Base-by-base conservation (phyloP, 2,888 invertebrate genomes). In the Arctia plantaginis region DNA sequence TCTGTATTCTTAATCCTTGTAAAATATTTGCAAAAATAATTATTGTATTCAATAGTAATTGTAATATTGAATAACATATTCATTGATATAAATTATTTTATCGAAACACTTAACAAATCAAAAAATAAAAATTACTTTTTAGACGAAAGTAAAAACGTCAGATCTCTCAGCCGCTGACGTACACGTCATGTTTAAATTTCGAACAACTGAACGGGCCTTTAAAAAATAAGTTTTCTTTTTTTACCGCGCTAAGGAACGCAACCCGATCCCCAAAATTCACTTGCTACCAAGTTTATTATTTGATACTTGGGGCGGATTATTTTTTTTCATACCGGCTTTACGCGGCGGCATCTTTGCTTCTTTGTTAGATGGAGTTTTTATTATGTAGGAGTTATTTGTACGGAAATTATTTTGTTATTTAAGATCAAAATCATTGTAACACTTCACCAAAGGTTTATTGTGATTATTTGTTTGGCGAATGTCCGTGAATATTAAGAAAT, bases 231-330 rank as follows among this genome's bases (percentile, higher is more conserved):
- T 84, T 83, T 82, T 85, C 81, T 86, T 91, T 93, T 92, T 93
- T 93, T 90, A 90, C 87, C 87, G 88, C 86, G 86, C 82, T 75
- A 79, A 86, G 86, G 84, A 85, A 85, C 85, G 95, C 93, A 95
- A 95, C 93, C 94, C 93, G 95, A 95, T 94, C 93, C 89, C 90
- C 89, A 80, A 94, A 94, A 95, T 95, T 94, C 94, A 95, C 95
- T 95, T 95, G 95, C 95, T 95, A 95, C 95, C 93, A 94, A 95
- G 91, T 95, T 95, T 95, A 95, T 95, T 95, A 95, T 95, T 94
- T 93, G 95, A 95, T 95, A 95, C 95, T 94, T 85, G 88, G 88
- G 90, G 88, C 91, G 93, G 90, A 89, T 89, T 89, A 93, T 94
- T 93, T 90, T 91, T 72, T 91, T 90, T 90, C 23, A 89, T 87